Evolutionary conservation across 1,140 invertebrate species (phyloP), one percentile per base, ranked within the genome.

Genomic region (Halictus rubicundus): DNA sequence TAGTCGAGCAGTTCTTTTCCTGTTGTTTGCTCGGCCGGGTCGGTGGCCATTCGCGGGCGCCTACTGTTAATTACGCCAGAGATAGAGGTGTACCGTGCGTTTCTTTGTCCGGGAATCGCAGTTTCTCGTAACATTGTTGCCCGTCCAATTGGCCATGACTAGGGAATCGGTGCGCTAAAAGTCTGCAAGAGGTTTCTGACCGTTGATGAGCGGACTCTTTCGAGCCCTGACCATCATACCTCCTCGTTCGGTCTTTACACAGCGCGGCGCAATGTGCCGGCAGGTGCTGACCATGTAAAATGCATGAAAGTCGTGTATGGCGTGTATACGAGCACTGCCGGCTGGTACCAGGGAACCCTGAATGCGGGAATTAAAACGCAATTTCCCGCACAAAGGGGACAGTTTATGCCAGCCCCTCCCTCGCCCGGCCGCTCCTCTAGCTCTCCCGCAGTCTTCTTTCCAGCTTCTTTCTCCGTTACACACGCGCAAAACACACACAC

Each of bases 351-450:
- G 73, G 82, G 65, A 57, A 19, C 52, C 80, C 86, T 92, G 91
- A 93, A 93, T 92, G 89, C 90, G 87, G 84, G 91, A 93, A 93
- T 93, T 93, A 93, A 93, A 93, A 93, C 92, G 92, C 92, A 92
- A 93, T 93, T 93, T 92, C 87, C 89, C 87, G 81, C 87, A 92
- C 92, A 93, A 93, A 92, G 92, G 89, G 88, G 90, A 91, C 90
- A 92, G 92, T 92, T 93, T 92, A 91, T 90, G 90, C 90, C 84
- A 83, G 87, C 80, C 87, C 87, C 87, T 81, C 80, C 78, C 60
- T 27, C 39, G 39, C 14, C 46, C 32, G 49, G 25, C 68, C 42
- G 21, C 27, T n/a, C 70, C 61, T 25, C 57, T 8, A 37, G 16
- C 39, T 49, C 65, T 21, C 77, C 66, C 76, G 19, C 21, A 21